Percentiles rank a stretch among this genome's conserved stretches.
phyloP scores from a whole-genome alignment of 2,113 vertebrate genomes.

The Pollimyrus isidori region DNA sequence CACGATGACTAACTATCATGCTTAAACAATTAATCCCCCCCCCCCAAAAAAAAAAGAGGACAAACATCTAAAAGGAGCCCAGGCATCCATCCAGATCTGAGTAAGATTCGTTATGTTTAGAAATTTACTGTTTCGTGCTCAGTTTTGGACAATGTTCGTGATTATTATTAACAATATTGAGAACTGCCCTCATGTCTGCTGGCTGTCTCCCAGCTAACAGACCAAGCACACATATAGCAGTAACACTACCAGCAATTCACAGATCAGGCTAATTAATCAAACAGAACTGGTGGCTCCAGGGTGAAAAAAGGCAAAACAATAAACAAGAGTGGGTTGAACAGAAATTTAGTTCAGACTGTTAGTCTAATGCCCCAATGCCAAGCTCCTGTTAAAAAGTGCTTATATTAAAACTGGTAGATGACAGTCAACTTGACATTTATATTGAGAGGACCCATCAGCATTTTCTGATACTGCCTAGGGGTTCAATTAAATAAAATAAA shows the following conservation, averaged over 20 bases:
- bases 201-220: neutral
- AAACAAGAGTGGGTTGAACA: neutral
- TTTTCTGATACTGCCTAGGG: neutral
- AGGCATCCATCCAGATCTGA: neutral
- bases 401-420: slow-evolving; percentile 2
- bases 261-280: slow-evolving; percentile 1
- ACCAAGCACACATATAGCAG: neutral
- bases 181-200: neutral
- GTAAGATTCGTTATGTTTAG: neutral
- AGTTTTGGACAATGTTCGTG: neutral
- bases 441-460: neutral
- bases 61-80: neutral
- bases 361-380: neutral
- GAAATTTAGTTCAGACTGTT: neutral
- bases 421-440: slow-evolving; percentile 13
- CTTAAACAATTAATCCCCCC: neutral
- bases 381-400: neutral
- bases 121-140: neutral
- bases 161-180: neutral
- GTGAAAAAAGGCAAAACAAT: neutral
- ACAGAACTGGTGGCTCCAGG: neutral
- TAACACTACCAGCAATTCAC: slow-evolving; percentile 4
- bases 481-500: neutral
- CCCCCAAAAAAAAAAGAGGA: neutral
- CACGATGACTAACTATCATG: neutral